These are phyloP conservation scores for Ophion slaviceki DNA, from an alignment of 2,888 invertebrate genomes.

Conservation along the genomic window DNA sequence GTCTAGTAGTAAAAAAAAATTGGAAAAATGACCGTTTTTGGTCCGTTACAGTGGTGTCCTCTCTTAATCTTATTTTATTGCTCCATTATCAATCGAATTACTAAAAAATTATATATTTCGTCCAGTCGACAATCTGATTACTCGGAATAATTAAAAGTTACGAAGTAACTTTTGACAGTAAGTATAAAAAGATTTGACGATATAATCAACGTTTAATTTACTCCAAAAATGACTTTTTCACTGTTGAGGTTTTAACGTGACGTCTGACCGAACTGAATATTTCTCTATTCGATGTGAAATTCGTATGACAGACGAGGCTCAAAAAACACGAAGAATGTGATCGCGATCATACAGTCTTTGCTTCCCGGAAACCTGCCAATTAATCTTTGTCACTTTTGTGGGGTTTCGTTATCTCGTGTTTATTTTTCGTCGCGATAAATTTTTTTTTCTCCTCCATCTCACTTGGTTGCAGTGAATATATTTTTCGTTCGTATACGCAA, in stretches of 20 bases:
- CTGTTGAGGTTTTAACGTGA: background rate
- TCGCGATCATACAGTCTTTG: slow-evolving; percentile 48
- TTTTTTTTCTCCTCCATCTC: slow-evolving; percentile 14
- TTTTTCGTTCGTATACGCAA: background rate
- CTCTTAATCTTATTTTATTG: too few relatives aligned
- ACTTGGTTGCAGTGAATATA: background rate
- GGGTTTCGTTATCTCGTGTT: slow-evolving; percentile 49
- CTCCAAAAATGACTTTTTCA: slow-evolving; percentile 1
- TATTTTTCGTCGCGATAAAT: slow-evolving; percentile 38
- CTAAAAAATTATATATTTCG: too few relatives aligned
- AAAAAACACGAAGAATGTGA: slow-evolving; percentile 57
- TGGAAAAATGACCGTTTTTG: too few relatives aligned
- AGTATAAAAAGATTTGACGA: too few relatives aligned
- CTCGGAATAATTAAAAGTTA: background rate
- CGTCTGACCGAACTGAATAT: slow-evolving; percentile 39
- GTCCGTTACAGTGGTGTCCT: too few relatives aligned
- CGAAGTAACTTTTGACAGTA: background rate
- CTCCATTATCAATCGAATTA: too few relatives aligned
- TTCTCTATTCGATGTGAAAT: slow-evolving; percentile 47
- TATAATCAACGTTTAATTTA: background rate
- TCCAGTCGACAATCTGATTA: background rate
- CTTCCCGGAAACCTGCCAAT: slow-evolving; percentile 60
- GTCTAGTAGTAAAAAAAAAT: too few relatives aligned
- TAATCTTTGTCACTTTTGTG: slow-evolving; percentile 58
- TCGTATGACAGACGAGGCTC: slow-evolving; percentile 51